These are phyloP conservation scores for Goniozus legneri DNA, from an alignment of 1,140 invertebrate species.

Conservation along the genomic window DNA sequence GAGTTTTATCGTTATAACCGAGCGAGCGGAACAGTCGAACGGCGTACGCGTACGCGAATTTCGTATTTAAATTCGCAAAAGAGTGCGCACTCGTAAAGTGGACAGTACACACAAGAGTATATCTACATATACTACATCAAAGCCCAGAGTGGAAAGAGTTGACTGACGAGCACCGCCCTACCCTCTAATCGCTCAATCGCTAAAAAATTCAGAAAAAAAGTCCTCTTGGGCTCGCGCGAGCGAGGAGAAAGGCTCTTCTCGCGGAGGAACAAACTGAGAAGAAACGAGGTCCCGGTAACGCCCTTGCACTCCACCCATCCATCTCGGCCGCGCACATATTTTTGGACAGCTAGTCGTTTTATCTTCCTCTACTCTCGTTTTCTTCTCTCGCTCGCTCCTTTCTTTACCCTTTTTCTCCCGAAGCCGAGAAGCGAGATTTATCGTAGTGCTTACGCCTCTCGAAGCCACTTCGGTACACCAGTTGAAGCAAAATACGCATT, in stretches of 20 bases:
- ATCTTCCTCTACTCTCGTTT: constrained; percentile 29
- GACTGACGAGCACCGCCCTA: constrained; percentile 35
- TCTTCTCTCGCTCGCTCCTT: not conserved
- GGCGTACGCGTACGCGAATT: no score
- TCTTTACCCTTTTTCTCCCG: no score
- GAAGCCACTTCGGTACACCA: no score
- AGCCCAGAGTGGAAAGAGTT: no score
- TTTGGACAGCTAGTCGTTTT: constrained; percentile 36
- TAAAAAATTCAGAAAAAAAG: constrained; percentile 36
- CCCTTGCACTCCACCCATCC: constrained; percentile 46
- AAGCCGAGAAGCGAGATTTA: not conserved
- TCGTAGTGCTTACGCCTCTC: not conserved
- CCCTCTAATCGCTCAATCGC: constrained; percentile 43
- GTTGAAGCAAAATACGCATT: no score
- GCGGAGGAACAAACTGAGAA: constrained; percentile 39
- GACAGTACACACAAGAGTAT: not conserved
- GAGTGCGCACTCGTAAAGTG: constrained; percentile 17
- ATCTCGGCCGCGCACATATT: constrained; percentile 44
- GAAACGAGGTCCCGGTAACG: constrained; percentile 34
- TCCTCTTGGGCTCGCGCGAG: not conserved
- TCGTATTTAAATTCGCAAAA: constrained; percentile 24
- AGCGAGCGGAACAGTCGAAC: no score
- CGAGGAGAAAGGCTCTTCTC: constrained; percentile 11
- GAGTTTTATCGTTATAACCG: no score
- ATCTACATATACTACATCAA: not conserved